Evolutionary conservation across 2,113 vertebrate species (phyloP).

Genomic region (Cryptotis parvus): DNA sequence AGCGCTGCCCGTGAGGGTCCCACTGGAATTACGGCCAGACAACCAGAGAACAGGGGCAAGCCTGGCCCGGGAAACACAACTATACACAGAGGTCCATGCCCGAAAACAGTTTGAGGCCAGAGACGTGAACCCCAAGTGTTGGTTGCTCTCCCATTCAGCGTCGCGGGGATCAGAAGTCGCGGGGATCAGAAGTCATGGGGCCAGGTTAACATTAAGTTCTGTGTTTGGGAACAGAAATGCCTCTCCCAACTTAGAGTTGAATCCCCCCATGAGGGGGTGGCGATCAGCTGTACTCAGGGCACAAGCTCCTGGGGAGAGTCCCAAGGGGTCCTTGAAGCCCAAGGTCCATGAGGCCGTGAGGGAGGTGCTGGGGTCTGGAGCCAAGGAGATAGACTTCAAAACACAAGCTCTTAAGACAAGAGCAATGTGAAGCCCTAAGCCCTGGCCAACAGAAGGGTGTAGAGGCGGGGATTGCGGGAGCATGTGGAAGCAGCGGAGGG

Average conservation of each 20-base stretch:
- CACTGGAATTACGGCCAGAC: conserved; percentile 43
- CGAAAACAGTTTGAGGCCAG: neutral
- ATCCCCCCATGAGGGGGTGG: neutral
- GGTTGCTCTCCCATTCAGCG: neutral
- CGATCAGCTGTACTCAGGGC: neutral
- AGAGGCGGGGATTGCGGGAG: too few relatives aligned
- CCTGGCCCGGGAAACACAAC: neutral
- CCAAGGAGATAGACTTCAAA: too few relatives aligned
- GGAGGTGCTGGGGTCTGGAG: too few relatives aligned
- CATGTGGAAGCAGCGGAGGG: too few relatives aligned
- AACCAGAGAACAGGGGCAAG: conserved; percentile 25
- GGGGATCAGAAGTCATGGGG: neutral
- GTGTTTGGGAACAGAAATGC: neutral
- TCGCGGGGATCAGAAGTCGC: too few relatives aligned
- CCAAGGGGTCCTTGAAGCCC: neutral
- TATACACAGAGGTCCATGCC: neutral
- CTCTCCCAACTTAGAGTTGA: neutral
- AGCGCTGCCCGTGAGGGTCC: conserved; percentile 50
- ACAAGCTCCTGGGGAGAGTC: neutral
- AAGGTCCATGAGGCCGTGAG: too few relatives aligned
- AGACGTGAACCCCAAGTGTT: neutral
- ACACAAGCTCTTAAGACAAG: too few relatives aligned
- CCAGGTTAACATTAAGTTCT: neutral
- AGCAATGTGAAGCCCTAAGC: too few relatives aligned
- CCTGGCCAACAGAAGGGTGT: too few relatives aligned